Percentiles rank a stretch among this genome's conserved stretches.
Conservation (phyloP, 2,888 invertebrate genomes). For the Drosophila mayaguana region DNA sequence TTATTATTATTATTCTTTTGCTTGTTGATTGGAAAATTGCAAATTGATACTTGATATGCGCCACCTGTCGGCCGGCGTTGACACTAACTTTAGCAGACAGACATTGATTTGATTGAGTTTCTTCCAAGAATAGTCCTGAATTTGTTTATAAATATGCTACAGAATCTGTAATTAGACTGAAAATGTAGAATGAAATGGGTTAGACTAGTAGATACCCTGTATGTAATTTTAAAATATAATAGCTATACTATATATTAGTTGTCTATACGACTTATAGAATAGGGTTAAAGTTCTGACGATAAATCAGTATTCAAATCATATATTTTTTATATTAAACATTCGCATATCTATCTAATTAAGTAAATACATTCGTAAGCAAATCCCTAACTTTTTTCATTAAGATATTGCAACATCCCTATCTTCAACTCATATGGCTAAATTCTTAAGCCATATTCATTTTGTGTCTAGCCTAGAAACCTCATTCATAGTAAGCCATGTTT, state of each 20-base stretch:
- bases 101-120: slow-evolving; percentile 17
- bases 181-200: neutral
- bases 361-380: neutral
- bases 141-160: neutral
- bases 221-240: no score
- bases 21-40: slow-evolving; percentile 45
- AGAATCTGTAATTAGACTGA: neutral
- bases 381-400: neutral
- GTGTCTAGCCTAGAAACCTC: slow-evolving; percentile 15
- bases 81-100: slow-evolving; percentile 38
- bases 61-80: slow-evolving; percentile 51
- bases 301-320: no score
- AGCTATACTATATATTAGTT: no score
- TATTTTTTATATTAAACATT: no score
- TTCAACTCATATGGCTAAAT: neutral
- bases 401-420: neutral
- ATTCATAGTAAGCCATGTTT: slow-evolving; percentile 13
- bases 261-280: no score
- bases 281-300: no score
- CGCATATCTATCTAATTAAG: no score
- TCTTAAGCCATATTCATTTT: neutral
- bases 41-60: slow-evolving; percentile 60
- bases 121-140: neutral
- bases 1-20: slow-evolving; percentile 22
- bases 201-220: neutral